Percentiles rank a stretch among this genome's conserved stretches.
Evolutionary conservation across 23 tunicate species (phyloP).

Genomic region (Corella eumyota): DNA sequence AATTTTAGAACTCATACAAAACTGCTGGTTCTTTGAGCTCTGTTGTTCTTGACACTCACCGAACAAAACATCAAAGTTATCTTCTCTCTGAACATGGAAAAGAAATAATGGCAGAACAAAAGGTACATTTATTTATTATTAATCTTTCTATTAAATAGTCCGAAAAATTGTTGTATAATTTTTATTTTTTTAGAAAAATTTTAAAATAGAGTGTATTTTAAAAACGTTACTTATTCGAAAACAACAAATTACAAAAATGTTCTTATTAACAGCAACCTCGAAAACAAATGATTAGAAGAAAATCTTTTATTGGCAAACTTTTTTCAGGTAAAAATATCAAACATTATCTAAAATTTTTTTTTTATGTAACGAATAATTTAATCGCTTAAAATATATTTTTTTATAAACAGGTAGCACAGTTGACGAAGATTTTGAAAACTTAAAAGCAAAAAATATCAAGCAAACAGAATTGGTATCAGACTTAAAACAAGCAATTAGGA

Average conservation of each 20-base stretch:
- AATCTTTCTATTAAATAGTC: not conserved
- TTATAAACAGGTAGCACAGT: constrained; percentile 35
- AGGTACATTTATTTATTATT: not conserved
- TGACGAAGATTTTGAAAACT: constrained; percentile 68
- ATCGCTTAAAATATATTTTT: not conserved
- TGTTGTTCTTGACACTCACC: constrained; percentile 60
- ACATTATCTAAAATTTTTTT: not conserved
- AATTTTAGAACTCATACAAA: constrained; percentile 17
- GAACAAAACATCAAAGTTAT: constrained; percentile 64
- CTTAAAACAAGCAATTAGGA: constrained; percentile 38
- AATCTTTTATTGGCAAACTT: constrained; percentile 63
- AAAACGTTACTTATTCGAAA: too few relatives aligned
- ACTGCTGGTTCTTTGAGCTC: constrained; percentile 51
- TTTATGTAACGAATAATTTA: not conserved
- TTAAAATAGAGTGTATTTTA: too few relatives aligned
- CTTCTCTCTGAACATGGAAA: constrained; percentile 50
- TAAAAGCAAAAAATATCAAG: constrained; percentile 85
- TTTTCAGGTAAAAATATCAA: constrained; percentile 14
- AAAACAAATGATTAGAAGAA: constrained; percentile 56
- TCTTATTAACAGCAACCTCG: constrained; percentile 29
- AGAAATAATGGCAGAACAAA: constrained; percentile 4
- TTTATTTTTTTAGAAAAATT: not conserved
- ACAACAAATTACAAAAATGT: too few relatives aligned
- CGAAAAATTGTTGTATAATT: not conserved
- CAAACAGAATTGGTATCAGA: constrained; percentile 81